phyloP scores from a whole-genome alignment of 2,888 invertebrate genomes.

The Pseudococcus jackbeardsleyi region DNA sequence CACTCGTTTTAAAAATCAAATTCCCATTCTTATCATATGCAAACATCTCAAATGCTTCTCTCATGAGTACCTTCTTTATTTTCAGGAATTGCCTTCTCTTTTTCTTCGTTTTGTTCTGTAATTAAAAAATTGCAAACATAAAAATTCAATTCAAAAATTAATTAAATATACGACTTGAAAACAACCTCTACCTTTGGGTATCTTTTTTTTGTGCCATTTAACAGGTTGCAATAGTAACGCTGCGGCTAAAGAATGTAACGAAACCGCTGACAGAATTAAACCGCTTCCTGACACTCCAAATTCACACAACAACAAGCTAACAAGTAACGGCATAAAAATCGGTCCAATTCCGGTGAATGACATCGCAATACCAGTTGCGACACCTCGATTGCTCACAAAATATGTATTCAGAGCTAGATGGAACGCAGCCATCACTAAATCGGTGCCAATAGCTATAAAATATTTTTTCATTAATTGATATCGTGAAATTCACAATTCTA shows the following conservation, averaged over 20 bases:
- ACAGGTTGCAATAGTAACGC: constrained; percentile 77
- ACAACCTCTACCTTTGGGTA: not conserved
- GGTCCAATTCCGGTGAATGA: constrained; percentile 78
- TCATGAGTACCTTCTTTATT: not conserved
- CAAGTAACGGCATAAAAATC: constrained; percentile 77
- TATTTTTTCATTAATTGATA: not conserved
- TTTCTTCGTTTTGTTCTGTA: constrained; percentile 20
- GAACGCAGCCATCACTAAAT: constrained; percentile 75
- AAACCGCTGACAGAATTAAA: constrained; percentile 76
- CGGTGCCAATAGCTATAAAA: constrained; percentile 77
- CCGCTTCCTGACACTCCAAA: constrained; percentile 77
- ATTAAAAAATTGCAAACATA: not conserved
- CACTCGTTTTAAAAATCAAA: too few relatives aligned
- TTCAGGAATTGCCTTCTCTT: not conserved
- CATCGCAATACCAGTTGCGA: constrained; percentile 77
- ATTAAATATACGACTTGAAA: not conserved
- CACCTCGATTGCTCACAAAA: constrained; percentile 76
- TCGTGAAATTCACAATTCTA: not conserved
- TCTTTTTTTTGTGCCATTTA: constrained; percentile 76
- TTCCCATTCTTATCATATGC: too few relatives aligned
- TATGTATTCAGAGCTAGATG: constrained; percentile 78
- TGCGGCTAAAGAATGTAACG: constrained; percentile 75
- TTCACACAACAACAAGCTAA: constrained; percentile 73
- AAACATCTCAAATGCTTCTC: too few relatives aligned
- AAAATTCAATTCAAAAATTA: not conserved